Percentiles rank a stretch among this genome's conserved stretches.
Evolutionary conservation across 1,140 invertebrate genomes (phyloP).

Genomic region (Drosophila orosa): DNA sequence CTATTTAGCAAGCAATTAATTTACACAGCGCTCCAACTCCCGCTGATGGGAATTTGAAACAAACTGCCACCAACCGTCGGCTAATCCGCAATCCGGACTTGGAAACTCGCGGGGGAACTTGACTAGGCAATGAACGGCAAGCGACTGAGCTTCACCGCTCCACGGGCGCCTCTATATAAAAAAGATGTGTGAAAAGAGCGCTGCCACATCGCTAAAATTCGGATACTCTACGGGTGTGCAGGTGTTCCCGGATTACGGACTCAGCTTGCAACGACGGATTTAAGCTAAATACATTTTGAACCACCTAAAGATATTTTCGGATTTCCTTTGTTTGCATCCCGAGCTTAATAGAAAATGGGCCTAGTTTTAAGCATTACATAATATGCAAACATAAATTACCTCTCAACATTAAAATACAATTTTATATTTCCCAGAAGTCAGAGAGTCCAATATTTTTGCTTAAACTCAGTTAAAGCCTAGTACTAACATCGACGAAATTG

Average conservation of each 20-base stretch:
- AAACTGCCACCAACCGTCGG: conserved; percentile 39
- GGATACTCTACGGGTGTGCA: conserved; percentile 12
- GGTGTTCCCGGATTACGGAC: not conserved
- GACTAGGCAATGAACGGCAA: conserved; percentile 50
- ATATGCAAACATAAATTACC: no score
- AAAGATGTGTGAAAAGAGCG: conserved; percentile 20
- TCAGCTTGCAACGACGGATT: not conserved
- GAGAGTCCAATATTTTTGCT: no score
- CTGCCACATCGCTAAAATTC: conserved; percentile 2
- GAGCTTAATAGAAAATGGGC: no score
- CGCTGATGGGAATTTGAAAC: conserved; percentile 42
- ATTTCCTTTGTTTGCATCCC: no score
- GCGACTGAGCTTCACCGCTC: conserved; percentile 38
- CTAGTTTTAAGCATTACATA: no score
- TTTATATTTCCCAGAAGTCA: no score
- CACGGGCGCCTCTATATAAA: conserved; percentile 47
- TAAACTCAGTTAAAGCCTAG: not conserved
- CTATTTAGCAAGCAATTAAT: conserved; percentile 41
- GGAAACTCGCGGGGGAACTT: conserved; percentile 28
- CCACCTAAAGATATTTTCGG: no score
- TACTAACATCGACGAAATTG: no score
- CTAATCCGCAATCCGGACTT: conserved; percentile 16
- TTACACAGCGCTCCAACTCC: conserved; percentile 47
- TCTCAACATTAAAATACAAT: no score
- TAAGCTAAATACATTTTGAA: no score